These are phyloP conservation scores for Agrypnia vestita DNA, from an alignment of 1,140 invertebrate species.

Conservation along the genomic window DNA sequence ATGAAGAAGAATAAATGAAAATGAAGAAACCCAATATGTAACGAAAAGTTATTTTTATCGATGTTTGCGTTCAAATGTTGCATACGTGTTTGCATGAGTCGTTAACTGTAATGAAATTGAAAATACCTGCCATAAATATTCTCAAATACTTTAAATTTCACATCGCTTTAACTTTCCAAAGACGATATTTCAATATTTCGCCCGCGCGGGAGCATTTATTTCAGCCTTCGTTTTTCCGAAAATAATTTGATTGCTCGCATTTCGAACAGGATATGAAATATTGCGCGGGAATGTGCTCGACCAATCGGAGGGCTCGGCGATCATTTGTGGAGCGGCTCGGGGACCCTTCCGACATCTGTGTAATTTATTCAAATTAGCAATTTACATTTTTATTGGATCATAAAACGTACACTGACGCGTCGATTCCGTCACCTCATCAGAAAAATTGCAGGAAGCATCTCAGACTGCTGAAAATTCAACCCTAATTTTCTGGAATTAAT, in stretches of 20 bases:
- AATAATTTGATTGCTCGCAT: constrained; percentile 42
- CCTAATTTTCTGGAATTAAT: neutral
- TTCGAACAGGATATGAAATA: constrained; percentile 45
- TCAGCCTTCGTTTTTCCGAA: constrained; percentile 1
- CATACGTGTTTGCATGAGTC: too few species aligned
- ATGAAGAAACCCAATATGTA: too few species aligned
- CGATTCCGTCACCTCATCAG: constrained; percentile 45
- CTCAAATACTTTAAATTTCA: neutral
- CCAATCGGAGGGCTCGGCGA: constrained; percentile 20
- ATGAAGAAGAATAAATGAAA: too few species aligned
- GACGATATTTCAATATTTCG: neutral
- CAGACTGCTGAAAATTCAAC: neutral
- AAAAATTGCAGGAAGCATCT: constrained; percentile 23
- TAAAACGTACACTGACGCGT: constrained; percentile 39
- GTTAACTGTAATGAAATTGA: too few species aligned
- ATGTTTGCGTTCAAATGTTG: too few species aligned
- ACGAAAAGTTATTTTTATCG: too few species aligned
- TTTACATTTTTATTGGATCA: constrained; percentile 57
- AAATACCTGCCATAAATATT: too few species aligned
- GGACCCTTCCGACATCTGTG: constrained; percentile 1
- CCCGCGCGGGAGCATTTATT: neutral
- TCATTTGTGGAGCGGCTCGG: neutral
- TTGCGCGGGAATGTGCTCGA: constrained; percentile 22
- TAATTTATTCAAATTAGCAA: constrained; percentile 53
- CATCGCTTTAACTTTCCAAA: neutral